These are phyloP conservation scores for Chalcis sispes DNA, from an alignment of 2,888 invertebrate genomes.

Conservation along the genomic window DNA sequence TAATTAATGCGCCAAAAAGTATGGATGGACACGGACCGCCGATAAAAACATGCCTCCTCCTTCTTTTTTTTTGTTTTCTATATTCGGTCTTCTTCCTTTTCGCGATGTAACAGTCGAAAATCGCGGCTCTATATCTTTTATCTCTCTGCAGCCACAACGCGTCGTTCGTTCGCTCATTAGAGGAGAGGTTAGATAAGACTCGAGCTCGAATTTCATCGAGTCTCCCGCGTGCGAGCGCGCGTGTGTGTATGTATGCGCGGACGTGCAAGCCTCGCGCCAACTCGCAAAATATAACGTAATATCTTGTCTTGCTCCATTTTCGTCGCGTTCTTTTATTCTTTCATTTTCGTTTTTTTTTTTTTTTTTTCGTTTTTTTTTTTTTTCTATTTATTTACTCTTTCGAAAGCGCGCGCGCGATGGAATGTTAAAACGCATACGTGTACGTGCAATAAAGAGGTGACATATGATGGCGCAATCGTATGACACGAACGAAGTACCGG, in stretches of 20 bases:
- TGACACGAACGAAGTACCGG: slow-evolving; percentile 59
- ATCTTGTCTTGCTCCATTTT: background rate
- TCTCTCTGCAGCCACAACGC: slow-evolving; percentile 29
- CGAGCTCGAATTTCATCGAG: slow-evolving; percentile 53
- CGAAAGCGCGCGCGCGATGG: background rate
- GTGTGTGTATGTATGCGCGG: too few species aligned
- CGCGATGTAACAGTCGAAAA: slow-evolving; percentile 41
- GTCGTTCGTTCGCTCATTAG: slow-evolving; percentile 26
- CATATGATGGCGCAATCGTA: slow-evolving; percentile 32
- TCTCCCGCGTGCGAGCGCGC: too few species aligned
- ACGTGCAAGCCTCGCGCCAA: too few species aligned
- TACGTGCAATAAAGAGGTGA: background rate
- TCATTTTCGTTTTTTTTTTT: background rate
- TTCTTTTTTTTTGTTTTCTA: slow-evolving; percentile 14
- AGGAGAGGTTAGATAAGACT: slow-evolving; percentile 52
- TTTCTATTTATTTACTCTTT: background rate
- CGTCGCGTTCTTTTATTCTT: slow-evolving; percentile 2
- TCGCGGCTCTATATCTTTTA: too few species aligned
- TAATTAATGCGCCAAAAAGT: slow-evolving; percentile 34
- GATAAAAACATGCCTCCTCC: slow-evolving; percentile 28
- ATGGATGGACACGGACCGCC: background rate
- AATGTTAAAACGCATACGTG: too few species aligned
- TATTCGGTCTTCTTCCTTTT: background rate
- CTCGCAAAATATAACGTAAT: too few species aligned
- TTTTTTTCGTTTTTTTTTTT: background rate